A percentile compares a stretch with the other conserved stretches of the same genome.
Evolutionary conservation across 2,888 invertebrate genomes (phyloP).

Genomic region (Plagiodera versicolora): DNA sequence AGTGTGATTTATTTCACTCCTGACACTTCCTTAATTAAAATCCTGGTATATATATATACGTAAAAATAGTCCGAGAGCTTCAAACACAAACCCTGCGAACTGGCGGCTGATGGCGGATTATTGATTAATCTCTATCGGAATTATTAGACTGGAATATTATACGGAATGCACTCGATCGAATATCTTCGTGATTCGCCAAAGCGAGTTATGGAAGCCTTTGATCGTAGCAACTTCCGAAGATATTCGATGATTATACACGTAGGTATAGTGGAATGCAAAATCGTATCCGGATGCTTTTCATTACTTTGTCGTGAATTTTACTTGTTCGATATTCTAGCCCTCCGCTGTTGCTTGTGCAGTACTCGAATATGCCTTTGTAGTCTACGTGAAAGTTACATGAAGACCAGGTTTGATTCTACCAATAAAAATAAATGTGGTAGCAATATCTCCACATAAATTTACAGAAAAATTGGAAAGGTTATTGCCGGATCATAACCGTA

Average conservation of each 20-base stretch:
- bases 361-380: too few relatives aligned
- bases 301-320: background rate
- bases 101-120: background rate
- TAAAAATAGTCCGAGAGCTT: background rate
- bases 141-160: background rate
- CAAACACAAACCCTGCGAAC: background rate
- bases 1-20: conserved; percentile 36
- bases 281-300: background rate
- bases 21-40: conserved; percentile 41
- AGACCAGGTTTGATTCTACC: too few relatives aligned
- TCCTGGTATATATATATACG: background rate
- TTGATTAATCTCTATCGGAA: background rate
- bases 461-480: too few relatives aligned
- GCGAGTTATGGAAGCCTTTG: background rate
- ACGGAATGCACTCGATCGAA: background rate
- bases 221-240: background rate
- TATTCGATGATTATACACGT: background rate
- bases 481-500: too few relatives aligned
- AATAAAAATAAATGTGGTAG: too few relatives aligned
- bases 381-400: too few relatives aligned
- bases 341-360: too few relatives aligned
- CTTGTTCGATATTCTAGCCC: too few relatives aligned
- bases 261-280: too few relatives aligned
- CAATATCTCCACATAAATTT: too few relatives aligned
- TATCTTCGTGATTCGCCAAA: background rate